Evolutionary conservation across 2,888 invertebrate species (phyloP).

Genomic region (Pteria penguin): DNA sequence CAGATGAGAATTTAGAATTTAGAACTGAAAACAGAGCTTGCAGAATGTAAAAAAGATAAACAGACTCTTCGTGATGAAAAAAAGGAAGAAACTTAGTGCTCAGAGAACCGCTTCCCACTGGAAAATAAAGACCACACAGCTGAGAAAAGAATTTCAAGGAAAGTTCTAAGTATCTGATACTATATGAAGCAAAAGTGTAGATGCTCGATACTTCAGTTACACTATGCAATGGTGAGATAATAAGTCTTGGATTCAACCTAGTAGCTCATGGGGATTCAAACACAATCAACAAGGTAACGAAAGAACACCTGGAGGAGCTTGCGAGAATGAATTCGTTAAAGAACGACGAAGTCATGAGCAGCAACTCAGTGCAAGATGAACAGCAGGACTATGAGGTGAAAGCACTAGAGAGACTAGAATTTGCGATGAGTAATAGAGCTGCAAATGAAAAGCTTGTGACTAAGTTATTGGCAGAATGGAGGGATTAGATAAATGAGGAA

Average conservation of each 20-base stretch:
- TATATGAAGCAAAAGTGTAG: background rate
- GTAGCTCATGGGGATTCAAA: conserved; percentile 31
- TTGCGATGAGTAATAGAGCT: conserved; percentile 32
- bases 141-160: background rate
- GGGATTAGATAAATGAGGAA: conserved; percentile 9
- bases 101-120: conserved; percentile 2
- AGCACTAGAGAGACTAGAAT: conserved; percentile 19
- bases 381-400: background rate
- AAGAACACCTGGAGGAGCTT: conserved; percentile 1
- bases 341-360: background rate
- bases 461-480: conserved; percentile 23
- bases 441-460: conserved; percentile 29
- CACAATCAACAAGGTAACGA: background rate
- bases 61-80: background rate
- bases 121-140: background rate
- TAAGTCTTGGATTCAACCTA: conserved; percentile 1
- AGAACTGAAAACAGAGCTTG: background rate
- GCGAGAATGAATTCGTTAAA: conserved; percentile 9
- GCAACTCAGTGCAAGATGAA: background rate
- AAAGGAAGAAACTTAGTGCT: background rate
- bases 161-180: background rate
- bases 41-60: background rate
- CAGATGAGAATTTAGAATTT: background rate
- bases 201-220: conserved; percentile 11
- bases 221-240: background rate